Evolutionary conservation across 1,140 invertebrate genomes (phyloP).

Genomic region (Nixonia krombeini): DNA sequence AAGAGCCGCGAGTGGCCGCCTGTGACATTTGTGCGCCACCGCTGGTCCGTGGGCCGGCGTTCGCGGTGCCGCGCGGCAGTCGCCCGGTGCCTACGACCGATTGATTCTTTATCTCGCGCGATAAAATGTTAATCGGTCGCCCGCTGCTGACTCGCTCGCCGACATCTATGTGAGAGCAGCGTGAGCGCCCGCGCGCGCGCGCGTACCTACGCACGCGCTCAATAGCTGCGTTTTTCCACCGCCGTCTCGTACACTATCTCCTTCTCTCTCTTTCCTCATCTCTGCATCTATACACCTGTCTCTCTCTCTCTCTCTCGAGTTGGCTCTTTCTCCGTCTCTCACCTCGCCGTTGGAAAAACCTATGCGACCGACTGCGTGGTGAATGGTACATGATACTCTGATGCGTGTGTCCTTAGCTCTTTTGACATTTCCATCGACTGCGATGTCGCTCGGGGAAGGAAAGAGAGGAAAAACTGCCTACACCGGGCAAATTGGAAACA

Average conservation of each 20-base stretch:
- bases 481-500: neutral
- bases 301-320: too few species aligned
- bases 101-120: slow-evolving; percentile 49
- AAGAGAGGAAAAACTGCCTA: neutral
- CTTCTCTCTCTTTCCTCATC: too few species aligned
- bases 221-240: neutral
- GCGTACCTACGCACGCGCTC: slow-evolving; percentile 17
- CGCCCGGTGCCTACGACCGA: slow-evolving; percentile 37
- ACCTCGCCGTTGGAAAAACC: neutral
- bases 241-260: too few species aligned
- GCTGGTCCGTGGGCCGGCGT: slow-evolving; percentile 21
- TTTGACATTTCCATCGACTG: slow-evolving; percentile 12
- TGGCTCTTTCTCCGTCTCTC: neutral
- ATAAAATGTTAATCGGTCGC: slow-evolving; percentile 53
- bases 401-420: slow-evolving; percentile 14
- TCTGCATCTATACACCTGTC: too few species aligned
- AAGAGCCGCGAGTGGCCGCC: slow-evolving; percentile 45
- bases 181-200: too few species aligned
- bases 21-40: slow-evolving; percentile 48
- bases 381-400: slow-evolving; percentile 17
- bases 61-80: slow-evolving; percentile 13
- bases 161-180: neutral
- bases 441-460: slow-evolving; percentile 5
- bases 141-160: slow-evolving; percentile 1
- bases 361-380: neutral